A percentile compares a stretch with the other conserved stretches of the same genome.
phyloP scores from a whole-genome alignment of 2,113 vertebrate genomes.

The Pomatorhinus ruficollis region DNA sequence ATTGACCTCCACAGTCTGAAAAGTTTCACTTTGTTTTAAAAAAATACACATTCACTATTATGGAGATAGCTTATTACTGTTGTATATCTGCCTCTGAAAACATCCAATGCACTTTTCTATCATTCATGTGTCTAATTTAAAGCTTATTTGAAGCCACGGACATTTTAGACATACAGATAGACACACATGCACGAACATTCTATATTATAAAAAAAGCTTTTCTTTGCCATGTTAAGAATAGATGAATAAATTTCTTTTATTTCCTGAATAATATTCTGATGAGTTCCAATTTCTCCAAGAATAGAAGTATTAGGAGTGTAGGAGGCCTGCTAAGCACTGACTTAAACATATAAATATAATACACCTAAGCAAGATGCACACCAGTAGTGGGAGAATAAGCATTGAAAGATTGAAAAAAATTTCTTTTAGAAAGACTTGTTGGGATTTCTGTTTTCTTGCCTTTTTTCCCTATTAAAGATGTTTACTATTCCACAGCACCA shows the following conservation, averaged over 20 bases:
- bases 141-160: neutral
- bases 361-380: neutral
- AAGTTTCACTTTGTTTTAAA: neutral
- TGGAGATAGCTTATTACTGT: neutral
- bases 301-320: neutral
- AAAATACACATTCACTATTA: neutral
- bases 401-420: neutral
- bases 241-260: neutral
- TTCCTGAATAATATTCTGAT: neutral
- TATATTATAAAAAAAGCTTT: neutral
- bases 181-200: neutral
- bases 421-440: neutral
- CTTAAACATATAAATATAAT: neutral
- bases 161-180: neutral
- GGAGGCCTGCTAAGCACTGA: neutral
- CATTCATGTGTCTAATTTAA: neutral
- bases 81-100: neutral
- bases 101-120: neutral
- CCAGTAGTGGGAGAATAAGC: rapidly evolving
- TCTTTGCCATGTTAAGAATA: neutral
- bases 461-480: neutral
- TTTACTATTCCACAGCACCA: neutral
- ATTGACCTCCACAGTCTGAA: neutral
- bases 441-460: neutral
- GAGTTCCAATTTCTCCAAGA: neutral